These are phyloP conservation scores for Pogonognathellus flavescens DNA, from an alignment of 1,140 invertebrate genomes.

Conservation along the genomic window DNA sequence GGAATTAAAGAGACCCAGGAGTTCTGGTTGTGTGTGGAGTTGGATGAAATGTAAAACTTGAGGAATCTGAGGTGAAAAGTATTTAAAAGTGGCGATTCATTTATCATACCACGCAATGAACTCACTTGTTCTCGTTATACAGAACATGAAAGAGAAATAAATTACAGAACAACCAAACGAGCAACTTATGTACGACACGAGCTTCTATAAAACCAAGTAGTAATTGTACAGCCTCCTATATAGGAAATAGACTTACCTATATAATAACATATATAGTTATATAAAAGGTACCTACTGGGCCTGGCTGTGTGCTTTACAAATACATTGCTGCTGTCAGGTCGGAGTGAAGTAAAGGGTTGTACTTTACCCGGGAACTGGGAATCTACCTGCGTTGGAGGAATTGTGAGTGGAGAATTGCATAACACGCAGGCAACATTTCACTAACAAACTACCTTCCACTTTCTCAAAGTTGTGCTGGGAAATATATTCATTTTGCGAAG, in stretches of 20 bases:
- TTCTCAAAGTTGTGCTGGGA: not conserved
- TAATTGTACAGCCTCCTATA: too few relatives aligned
- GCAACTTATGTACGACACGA: not conserved
- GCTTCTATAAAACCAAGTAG: too few relatives aligned
- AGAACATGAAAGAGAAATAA: slow-evolving; percentile 31
- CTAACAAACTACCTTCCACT: not conserved
- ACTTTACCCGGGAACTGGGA: not conserved
- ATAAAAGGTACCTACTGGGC: too few relatives aligned
- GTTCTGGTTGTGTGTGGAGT: not conserved
- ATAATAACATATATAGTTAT: too few relatives aligned
- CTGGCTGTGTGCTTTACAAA: too few relatives aligned
- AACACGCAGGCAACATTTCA: not conserved
- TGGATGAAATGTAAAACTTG: slow-evolving; percentile 47
- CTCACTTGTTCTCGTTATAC: slow-evolving; percentile 14
- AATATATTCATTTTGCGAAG: slow-evolving; percentile 28
- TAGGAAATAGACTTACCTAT: too few relatives aligned
- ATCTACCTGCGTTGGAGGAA: not conserved
- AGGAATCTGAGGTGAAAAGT: slow-evolving; percentile 44
- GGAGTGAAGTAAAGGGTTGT: not conserved
- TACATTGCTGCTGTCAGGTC: not conserved
- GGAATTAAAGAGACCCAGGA: slow-evolving; percentile 30
- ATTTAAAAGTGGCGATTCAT: slow-evolving; percentile 50
- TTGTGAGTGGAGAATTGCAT: not conserved
- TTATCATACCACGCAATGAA: slow-evolving; percentile 47
- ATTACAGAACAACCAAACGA: slow-evolving; percentile 16